A percentile compares a stretch with the other conserved stretches of the same genome.
phyloP scores from a whole-genome alignment of 2,888 invertebrate genomes.

The Julus scanicus region DNA sequence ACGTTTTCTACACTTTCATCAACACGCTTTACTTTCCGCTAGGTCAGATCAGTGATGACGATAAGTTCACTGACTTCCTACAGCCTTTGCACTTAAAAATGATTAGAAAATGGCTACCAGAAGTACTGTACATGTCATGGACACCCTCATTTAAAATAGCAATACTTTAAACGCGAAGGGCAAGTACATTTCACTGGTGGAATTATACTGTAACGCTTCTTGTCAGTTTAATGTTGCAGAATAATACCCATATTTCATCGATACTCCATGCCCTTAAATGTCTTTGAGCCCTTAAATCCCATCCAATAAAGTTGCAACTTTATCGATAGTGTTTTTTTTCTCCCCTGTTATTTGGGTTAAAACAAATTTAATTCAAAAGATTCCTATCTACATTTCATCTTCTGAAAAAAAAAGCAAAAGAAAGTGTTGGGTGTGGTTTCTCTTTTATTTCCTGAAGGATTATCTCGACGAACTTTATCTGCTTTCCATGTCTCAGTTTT shows the following conservation, averaged over 20 bases:
- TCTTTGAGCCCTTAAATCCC: no score
- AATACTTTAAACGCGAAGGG: no score
- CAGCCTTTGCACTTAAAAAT: constrained; percentile 8
- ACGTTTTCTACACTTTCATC: neutral
- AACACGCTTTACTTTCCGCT: constrained; percentile 34
- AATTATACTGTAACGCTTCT: no score
- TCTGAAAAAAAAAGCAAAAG: neutral
- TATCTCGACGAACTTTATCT: neutral
- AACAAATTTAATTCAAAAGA: neutral
- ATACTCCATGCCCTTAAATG: no score
- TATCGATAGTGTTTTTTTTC: no score
- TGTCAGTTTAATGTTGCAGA: no score
- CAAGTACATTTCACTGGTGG: no score
- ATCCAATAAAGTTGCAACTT: no score
- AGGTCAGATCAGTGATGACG: constrained; percentile 4
- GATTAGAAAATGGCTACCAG: neutral
- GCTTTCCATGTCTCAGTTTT: neutral
- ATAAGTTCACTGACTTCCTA: constrained; percentile 24
- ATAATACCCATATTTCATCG: no score
- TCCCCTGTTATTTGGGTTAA: neutral
- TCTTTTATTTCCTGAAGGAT: neutral
- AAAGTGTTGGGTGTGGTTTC: constrained; percentile 23
- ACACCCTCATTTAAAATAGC: no score
- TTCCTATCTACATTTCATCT: constrained; percentile 9
- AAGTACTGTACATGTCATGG: neutral